These are phyloP conservation scores for Oryzias sinensis DNA, from an alignment of 2,797 vertebrate genomes.

Conservation along the genomic window DNA sequence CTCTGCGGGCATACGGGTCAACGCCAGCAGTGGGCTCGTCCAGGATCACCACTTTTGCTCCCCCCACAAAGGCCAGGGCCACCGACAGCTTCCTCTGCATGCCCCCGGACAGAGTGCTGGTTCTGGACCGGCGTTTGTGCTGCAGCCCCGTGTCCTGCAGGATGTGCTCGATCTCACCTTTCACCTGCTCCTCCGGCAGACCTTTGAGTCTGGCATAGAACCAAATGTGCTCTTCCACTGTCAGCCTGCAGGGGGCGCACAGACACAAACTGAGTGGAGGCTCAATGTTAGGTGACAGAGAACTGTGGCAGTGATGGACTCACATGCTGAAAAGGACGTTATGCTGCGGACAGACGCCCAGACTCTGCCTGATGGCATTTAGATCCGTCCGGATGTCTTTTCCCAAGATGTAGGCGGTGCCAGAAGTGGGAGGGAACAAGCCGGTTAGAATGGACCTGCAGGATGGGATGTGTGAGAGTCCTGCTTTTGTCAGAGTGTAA, in stretches of 20 bases:
- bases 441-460: constrained; percentile 95
- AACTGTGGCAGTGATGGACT: constrained; percentile 12
- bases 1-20: constrained; percentile 93
- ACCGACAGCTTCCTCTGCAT: constrained; percentile 97
- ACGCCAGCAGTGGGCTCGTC: constrained; percentile 96
- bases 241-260: constrained; percentile 78
- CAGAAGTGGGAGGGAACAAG: constrained; percentile 92
- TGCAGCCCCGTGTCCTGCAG: constrained; percentile 88
- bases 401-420: constrained; percentile 94
- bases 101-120: constrained; percentile 90
- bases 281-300: too few relatives aligned
- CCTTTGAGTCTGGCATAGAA: constrained; percentile 96
- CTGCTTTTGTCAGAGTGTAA: too few relatives aligned
- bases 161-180: constrained; percentile 91
- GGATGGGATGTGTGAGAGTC: not conserved
- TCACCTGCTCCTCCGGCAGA: constrained; percentile 85
- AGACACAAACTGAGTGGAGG: not conserved
- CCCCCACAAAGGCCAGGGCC: constrained; percentile 94
- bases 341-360: constrained; percentile 96
- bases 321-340: constrained; percentile 92
- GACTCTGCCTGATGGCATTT: constrained; percentile 87
- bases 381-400: constrained; percentile 91
- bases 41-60: constrained; percentile 89
- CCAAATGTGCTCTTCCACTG: constrained; percentile 97
- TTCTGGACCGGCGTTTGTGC: constrained; percentile 86